phyloP scores from a whole-genome alignment of 2,797 vertebrate genomes.

The Amphiprion clarkii region DNA sequence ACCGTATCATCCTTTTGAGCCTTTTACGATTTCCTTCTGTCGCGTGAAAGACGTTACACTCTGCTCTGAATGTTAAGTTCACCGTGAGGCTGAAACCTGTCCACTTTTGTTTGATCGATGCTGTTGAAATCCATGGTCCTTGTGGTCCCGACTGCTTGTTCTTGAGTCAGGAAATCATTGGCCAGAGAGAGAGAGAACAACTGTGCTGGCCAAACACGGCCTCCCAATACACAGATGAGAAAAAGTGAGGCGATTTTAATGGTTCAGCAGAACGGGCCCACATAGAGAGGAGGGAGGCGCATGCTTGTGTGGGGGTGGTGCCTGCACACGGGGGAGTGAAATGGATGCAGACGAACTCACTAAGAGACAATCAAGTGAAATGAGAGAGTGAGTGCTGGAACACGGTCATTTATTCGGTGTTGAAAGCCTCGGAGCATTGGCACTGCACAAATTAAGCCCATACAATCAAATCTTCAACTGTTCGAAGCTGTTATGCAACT shows the following conservation, averaged over 20 bases:
- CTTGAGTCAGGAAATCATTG: slow-evolving; percentile 49
- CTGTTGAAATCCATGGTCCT: slow-evolving; percentile 37
- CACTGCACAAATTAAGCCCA: slow-evolving; percentile 53
- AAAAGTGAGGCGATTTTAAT: slow-evolving; percentile 42
- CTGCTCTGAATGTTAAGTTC: slow-evolving; percentile 21
- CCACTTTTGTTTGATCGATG: slow-evolving; percentile 14
- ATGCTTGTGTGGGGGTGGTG: background rate
- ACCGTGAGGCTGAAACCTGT: slow-evolving; percentile 26
- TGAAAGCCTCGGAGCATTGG: slow-evolving; percentile 49
- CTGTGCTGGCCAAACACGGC: slow-evolving; percentile 38
- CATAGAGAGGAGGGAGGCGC: slow-evolving; percentile 1
- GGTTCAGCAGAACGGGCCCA: slow-evolving; percentile 43
- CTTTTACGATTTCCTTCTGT: slow-evolving; percentile 6
- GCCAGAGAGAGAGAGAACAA: slow-evolving; percentile 40
- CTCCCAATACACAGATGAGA: slow-evolving; percentile 59
- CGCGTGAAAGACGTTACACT: slow-evolving; percentile 5
- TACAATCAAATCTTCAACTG: slow-evolving; percentile 64
- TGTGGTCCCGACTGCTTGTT: slow-evolving; percentile 45
- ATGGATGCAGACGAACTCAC: slow-evolving; percentile 41
- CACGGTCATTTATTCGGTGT: slow-evolving; percentile 56
- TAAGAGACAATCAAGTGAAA: slow-evolving; percentile 61
- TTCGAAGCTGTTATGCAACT: slow-evolving; percentile 49
- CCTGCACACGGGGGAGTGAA: slow-evolving; percentile 10
- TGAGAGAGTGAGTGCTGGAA: slow-evolving; percentile 36
- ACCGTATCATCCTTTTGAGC: slow-evolving; percentile 3